Conservation (phyloP, 2,113 vertebrate genomes). For the Jacana jacana region DNA sequence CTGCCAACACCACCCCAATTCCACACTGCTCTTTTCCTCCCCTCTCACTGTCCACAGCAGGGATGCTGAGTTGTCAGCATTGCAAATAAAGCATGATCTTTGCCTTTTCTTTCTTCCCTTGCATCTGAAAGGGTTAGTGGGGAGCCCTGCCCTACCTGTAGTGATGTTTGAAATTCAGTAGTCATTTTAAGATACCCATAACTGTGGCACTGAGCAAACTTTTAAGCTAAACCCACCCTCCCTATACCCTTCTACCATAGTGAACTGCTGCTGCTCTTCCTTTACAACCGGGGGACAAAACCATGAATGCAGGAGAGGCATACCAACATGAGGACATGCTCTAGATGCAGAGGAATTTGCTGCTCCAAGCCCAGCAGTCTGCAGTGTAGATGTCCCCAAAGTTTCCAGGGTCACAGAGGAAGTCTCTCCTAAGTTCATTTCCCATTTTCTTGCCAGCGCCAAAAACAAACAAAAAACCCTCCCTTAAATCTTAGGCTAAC, state of each 20-base stretch:
- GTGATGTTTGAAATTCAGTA: neutral
- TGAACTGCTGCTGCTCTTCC: neutral
- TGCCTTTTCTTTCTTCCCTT: neutral
- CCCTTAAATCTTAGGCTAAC: conserved; percentile 12
- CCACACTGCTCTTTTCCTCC: neutral
- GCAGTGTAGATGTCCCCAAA: neutral
- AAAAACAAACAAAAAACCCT: neutral
- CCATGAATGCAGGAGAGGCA: neutral
- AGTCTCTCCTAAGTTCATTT: conserved; percentile 49
- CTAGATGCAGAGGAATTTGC: neutral
- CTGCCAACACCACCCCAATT: neutral
- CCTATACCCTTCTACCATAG: neutral
- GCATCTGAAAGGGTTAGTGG: neutral
- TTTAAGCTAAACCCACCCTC: neutral
- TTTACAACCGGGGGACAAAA: accelerated
- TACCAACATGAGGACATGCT: accelerated
- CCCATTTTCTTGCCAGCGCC: neutral
- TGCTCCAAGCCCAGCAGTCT: neutral
- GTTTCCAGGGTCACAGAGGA: conserved; percentile 30
- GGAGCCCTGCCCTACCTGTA: neutral
- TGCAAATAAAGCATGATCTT: neutral
- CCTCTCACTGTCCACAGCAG: neutral
- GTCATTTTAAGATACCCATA: neutral
- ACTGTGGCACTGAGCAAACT: neutral
- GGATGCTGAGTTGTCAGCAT: neutral